Evolutionary conservation across 2,888 invertebrate species (phyloP).

Genomic region (Eupithecia tripunctaria): DNA sequence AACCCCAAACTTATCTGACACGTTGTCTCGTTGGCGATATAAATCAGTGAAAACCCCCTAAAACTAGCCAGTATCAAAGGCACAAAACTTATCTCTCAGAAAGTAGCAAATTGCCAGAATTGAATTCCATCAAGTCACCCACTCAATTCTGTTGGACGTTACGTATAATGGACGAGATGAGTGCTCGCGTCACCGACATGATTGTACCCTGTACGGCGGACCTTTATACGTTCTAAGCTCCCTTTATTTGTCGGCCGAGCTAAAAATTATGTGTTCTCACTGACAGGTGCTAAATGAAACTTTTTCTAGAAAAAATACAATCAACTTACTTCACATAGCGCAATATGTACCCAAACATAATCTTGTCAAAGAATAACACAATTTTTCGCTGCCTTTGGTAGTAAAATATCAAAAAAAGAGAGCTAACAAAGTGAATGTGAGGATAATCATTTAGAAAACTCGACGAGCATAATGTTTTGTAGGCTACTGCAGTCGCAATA

Average conservation of each 20-base stretch:
- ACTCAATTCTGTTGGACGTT: conserved; percentile 48
- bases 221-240: conserved; percentile 37
- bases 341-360: not conserved
- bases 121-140: conserved; percentile 48
- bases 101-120: conserved; percentile 47
- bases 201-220: conserved; percentile 43
- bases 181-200: conserved; percentile 44
- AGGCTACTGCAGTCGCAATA: conserved; percentile 37
- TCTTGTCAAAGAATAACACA: not conserved
- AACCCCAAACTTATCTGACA: not conserved
- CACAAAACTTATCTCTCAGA: conserved; percentile 44
- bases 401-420: not conserved
- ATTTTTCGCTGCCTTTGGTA: not conserved
- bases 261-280: conserved; percentile 32
- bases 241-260: conserved; percentile 36
- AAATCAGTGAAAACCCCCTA: conserved; percentile 24
- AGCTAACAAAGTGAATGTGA: conserved; percentile 25
- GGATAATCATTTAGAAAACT: conserved; percentile 34
- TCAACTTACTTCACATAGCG: not conserved
- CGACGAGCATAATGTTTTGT: conserved; percentile 31
- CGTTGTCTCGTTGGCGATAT: not conserved
- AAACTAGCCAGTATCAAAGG: conserved; percentile 40
- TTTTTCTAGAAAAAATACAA: not conserved
- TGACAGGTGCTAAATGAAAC: conserved; percentile 21
- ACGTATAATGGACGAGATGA: conserved; percentile 49